Evolutionary conservation across 2,113 vertebrate species (phyloP).

Genomic region (Micronisus gabar): DNA sequence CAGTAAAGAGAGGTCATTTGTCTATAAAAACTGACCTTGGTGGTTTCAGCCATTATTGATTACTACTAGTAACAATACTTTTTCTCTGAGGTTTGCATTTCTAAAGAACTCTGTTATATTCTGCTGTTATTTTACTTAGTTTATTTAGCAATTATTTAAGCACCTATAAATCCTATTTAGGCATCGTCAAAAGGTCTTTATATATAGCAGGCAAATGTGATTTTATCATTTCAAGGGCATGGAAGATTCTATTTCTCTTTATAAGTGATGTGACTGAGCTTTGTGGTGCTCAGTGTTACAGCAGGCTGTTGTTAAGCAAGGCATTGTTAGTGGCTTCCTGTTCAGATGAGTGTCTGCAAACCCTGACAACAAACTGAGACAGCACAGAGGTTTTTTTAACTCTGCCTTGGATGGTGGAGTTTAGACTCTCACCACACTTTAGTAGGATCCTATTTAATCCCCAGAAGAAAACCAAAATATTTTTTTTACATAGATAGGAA

Average conservation of each 20-base stretch:
- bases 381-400: neutral
- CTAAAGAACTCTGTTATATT: neutral
- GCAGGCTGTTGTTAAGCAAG: neutral
- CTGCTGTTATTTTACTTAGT: neutral
- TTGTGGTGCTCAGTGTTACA: neutral
- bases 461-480: neutral
- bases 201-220: neutral
- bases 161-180: neutral
- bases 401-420: neutral
- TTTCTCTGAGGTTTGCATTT: neutral
- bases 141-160: neutral
- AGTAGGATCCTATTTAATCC: neutral
- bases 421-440: neutral
- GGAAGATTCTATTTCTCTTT: neutral
- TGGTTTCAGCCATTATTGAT: neutral
- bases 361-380: neutral
- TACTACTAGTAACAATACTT: neutral
- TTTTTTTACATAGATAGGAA: neutral
- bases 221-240: neutral
- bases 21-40: neutral
- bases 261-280: neutral
- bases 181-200: neutral
- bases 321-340: neutral
- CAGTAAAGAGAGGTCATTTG: neutral
- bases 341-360: neutral